Conservation (phyloP, 2,888 invertebrate genomes). For the Sphaerophoria rueppellii region DNA sequence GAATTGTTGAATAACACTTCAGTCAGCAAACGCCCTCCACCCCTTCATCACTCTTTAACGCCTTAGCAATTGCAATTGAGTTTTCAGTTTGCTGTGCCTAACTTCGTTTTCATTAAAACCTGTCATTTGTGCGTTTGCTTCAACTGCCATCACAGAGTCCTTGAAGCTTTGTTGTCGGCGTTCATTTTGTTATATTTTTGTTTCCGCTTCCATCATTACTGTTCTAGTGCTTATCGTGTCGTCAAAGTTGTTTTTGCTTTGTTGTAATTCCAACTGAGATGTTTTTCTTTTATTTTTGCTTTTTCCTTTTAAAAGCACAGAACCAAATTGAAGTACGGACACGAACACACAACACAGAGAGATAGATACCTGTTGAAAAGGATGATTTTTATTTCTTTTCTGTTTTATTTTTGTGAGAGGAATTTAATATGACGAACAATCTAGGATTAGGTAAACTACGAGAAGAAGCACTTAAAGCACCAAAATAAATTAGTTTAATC, state of each 20-base stretch:
- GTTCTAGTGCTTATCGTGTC: background rate
- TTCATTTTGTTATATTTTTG: background rate
- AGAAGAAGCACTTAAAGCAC: conserved; percentile 22
- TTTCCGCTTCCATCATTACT: background rate
- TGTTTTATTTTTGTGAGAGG: background rate
- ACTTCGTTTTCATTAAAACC: conserved; percentile 61
- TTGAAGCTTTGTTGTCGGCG: conserved; percentile 8
- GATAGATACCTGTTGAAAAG: too few relatives aligned
- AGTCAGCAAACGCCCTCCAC: background rate
- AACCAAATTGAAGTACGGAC: too few relatives aligned
- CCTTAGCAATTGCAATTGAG: conserved; percentile 47
- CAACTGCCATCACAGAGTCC: conserved; percentile 37
- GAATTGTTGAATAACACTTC: too few relatives aligned
- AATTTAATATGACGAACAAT: conserved; percentile 37
- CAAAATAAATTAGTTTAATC: conserved; percentile 44
- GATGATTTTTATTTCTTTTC: too few relatives aligned
- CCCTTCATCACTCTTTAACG: background rate
- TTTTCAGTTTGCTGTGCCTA: conserved; percentile 45
- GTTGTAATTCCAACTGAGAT: background rate
- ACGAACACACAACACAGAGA: too few relatives aligned
- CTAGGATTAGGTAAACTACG: conserved; percentile 34
- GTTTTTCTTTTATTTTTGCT: too few relatives aligned
- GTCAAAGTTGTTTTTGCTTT: conserved; percentile 1
- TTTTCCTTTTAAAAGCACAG: too few relatives aligned
- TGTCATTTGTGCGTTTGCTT: conserved; percentile 56